A percentile compares a stretch with the other conserved stretches of the same genome.
Conservation (phyloP, 2,888 invertebrate genomes). For the Ochropleura plecta region DNA sequence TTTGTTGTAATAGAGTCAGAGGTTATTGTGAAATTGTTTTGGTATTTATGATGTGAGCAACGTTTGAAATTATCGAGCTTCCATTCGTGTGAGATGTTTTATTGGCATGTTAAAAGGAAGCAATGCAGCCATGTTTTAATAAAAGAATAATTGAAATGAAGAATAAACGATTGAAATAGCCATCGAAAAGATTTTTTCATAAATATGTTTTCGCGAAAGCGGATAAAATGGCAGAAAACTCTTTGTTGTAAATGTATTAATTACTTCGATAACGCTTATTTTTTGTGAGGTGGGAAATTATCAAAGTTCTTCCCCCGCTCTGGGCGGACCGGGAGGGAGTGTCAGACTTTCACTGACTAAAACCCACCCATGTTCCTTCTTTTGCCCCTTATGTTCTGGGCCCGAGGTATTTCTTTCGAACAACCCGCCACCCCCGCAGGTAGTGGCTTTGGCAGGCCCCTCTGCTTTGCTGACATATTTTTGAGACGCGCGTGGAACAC, state of each 20-base stretch:
- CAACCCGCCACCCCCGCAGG: too few species aligned
- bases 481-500: too few species aligned
- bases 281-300: too few species aligned
- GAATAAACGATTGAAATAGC: neutral
- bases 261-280: too few species aligned
- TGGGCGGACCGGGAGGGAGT: too few species aligned
- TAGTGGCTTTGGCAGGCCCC: too few species aligned
- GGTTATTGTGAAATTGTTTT: slow-evolving; percentile 48
- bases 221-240: neutral
- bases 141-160: neutral
- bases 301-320: too few species aligned
- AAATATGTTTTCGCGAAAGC: neutral
- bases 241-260: neutral
- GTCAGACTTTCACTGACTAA: too few species aligned
- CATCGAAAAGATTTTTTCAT: neutral
- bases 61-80: slow-evolving; percentile 51
- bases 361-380: too few species aligned
- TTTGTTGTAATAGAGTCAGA: slow-evolving; percentile 65
- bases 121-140: slow-evolving; percentile 1
- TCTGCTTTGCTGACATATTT: too few species aligned
- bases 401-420: too few species aligned
- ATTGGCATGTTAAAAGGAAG: slow-evolving; percentile 38
- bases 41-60: slow-evolving; percentile 46
- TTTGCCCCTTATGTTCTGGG: too few species aligned
- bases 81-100: slow-evolving; percentile 37